Evolutionary conservation across 2,113 vertebrate species (phyloP), one percentile per base, ranked within the genome.

Genomic region (Pao palembangensis): DNA sequence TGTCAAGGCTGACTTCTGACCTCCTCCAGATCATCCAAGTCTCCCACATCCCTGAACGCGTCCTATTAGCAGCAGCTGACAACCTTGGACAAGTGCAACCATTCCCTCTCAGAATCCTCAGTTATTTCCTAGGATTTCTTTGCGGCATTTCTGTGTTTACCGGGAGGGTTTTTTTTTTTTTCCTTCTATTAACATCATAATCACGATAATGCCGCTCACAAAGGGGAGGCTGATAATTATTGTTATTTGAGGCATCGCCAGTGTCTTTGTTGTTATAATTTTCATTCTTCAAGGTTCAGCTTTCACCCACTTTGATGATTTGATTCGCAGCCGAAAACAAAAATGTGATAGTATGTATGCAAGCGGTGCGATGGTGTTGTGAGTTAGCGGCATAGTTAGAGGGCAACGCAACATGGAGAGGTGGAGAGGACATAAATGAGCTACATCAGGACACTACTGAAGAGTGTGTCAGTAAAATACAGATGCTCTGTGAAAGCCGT

Each of bases 1-100:
- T 87, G 81, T 83, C 78, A 82, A 46, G 58, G 41, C 55, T 67
- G 70, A 63, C 76, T 58, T 70, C 50, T 79, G 74, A 71, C 73
- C 78, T 75, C 54, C 47, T 42, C 60, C 51, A 38, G 21, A 71
- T 76, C 43, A 50, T 60, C 54, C 55, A 75, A 78, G 66, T 75
- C 68, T 75, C 62, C 64, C 55, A 47, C 71, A 59, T 72, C 41
- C 69, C 64, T 58, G 13, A 59, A 42, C 49, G 49, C 58, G 58
- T 76, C 51, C 62, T 57, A n/a, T 74, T 69, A 55, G 20, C 62
- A 67, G 51, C 44, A 31, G 61, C 25, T 47, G 8, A 8, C 34
- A 38, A 12, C 34, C 21, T 23, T 23, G 21, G 21, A 23, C 28
- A 5, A 31, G 28, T 8, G 17, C 67, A 62, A 57, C 8, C 28